phyloP scores from a whole-genome alignment of 2,113 vertebrate species.

The Tylochromis polylepis region DNA sequence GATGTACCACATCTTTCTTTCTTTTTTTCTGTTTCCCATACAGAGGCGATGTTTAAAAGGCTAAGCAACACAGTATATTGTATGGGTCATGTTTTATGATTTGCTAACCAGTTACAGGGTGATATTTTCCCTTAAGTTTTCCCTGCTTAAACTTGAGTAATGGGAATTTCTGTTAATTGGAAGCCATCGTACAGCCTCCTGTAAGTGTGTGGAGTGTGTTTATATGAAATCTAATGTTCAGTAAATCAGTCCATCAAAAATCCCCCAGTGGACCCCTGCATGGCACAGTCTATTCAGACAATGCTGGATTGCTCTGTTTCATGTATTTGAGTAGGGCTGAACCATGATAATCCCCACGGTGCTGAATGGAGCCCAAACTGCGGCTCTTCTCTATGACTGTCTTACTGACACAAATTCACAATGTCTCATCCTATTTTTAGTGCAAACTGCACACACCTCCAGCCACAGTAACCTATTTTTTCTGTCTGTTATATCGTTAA shows the following conservation, averaged over 20 bases:
- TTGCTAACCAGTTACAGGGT: not conserved
- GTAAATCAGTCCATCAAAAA: not conserved
- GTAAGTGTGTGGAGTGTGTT: not conserved
- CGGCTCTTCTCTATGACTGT: not conserved
- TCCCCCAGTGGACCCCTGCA: not conserved
- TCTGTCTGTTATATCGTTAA: constrained; percentile 12
- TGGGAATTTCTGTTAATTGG: not conserved
- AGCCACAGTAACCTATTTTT: constrained; percentile 4
- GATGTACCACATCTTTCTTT: not conserved
- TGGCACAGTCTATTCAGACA: not conserved
- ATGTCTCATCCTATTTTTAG: constrained; percentile 38
- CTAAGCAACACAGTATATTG: not conserved
- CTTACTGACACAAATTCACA: constrained; percentile 49
- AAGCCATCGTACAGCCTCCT: not conserved
- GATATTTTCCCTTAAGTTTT: not conserved
- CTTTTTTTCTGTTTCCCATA: not conserved
- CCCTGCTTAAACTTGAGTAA: not conserved
- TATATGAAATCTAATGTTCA: not conserved
- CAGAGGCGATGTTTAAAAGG: not conserved
- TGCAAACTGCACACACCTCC: not conserved
- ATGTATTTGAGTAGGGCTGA: not conserved
- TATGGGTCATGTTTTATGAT: not conserved
- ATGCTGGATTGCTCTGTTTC: not conserved
- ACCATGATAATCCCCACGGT: not conserved
- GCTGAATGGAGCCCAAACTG: constrained; percentile 9